These are phyloP conservation scores for human (Homo sapiens) DNA, from an alignment of 2,113 vertebrate species.

Conservation along the genomic window GRCh38 chr20:2634501-2635000, in stretches of 20 bases:
- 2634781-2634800: not conserved
- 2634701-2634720: not conserved
- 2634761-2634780: not conserved
- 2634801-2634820: not conserved
- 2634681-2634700: not conserved
- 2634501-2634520: not conserved
- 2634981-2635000: not conserved
- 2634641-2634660: not conserved
- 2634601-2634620: not conserved
- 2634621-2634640: not conserved
- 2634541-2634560: constrained; percentile 14
- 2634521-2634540: not conserved
- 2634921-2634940: not conserved
- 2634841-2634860: not conserved
- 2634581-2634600: not conserved
- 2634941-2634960: not conserved
- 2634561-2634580: not conserved
- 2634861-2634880: not conserved
- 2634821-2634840: not conserved
- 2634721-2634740: not conserved
- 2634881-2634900: not conserved
- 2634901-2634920: not conserved
- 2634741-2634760: not conserved
- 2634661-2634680: not conserved
- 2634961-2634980: not conserved